These are phyloP conservation scores for Halocaridina rubra DNA, from an alignment of 2,888 invertebrate species.

Conservation along the genomic window DNA sequence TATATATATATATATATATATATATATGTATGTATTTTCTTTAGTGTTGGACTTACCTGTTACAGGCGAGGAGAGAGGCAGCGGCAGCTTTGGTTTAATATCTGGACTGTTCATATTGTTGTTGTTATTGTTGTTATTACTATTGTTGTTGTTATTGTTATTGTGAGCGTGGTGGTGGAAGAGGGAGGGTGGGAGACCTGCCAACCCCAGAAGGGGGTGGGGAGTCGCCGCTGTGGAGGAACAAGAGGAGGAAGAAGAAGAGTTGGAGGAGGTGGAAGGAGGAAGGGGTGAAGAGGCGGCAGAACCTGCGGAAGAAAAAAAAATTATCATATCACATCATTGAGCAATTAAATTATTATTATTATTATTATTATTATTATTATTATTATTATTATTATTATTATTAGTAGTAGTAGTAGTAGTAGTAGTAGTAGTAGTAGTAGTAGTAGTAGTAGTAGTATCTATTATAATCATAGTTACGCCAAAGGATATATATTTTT, in stretches of 20 bases:
- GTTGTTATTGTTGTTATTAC: slow-evolving; percentile 46
- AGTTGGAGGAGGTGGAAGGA: slow-evolving; percentile 44
- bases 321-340: too few species aligned
- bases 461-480: too few species aligned
- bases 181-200: slow-evolving; percentile 52
- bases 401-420: too few species aligned
- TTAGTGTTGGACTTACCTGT: slow-evolving; percentile 54
- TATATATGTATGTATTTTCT: not conserved
- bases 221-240: slow-evolving; percentile 45
- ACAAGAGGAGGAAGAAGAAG: slow-evolving; percentile 47
- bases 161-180: slow-evolving; percentile 54
- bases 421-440: too few species aligned
- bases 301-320: slow-evolving; percentile 40
- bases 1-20: not conserved
- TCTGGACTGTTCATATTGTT: slow-evolving; percentile 48
- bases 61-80: slow-evolving; percentile 58
- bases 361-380: too few species aligned
- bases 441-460: too few species aligned
- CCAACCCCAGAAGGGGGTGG: slow-evolving; percentile 42
- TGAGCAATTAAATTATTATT: too few species aligned
- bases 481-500: too few species aligned
- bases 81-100: slow-evolving; percentile 54
- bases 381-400: too few species aligned
- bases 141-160: slow-evolving; percentile 55
- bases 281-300: slow-evolving; percentile 56